phyloP scores from a whole-genome alignment of 2,113 vertebrate genomes.

The Ramphastos sulfuratus region DNA sequence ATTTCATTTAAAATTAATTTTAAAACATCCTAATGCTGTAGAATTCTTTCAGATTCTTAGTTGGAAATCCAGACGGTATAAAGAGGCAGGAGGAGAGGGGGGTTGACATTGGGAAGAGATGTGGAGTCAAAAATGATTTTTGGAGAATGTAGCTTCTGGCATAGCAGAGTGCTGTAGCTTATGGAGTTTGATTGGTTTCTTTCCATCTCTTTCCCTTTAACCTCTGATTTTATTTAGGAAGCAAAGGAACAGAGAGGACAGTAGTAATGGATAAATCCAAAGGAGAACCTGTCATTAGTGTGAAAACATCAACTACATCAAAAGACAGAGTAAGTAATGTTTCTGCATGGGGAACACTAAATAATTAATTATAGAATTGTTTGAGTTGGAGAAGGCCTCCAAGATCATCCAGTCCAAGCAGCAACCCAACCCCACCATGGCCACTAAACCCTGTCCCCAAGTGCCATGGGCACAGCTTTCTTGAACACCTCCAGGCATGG shows the following conservation, averaged over 20 bases:
- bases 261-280: constrained; percentile 99
- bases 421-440: too few species aligned
- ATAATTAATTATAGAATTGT: too few species aligned
- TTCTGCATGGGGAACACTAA: background rate
- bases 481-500: too few species aligned
- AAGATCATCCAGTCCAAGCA: too few species aligned
- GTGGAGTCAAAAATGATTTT: background rate
- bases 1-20: background rate
- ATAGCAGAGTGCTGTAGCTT: background rate
- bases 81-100: background rate
- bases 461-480: too few species aligned
- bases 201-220: background rate
- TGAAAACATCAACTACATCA: constrained; percentile 85
- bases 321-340: constrained; percentile 79
- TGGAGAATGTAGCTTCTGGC: background rate
- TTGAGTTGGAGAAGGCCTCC: too few species aligned
- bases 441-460: too few species aligned
- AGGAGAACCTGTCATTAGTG: constrained; percentile 96
- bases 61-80: background rate
- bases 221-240: constrained; percentile 63
- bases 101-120: background rate
- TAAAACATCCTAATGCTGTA: background rate
- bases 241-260: constrained; percentile 87
- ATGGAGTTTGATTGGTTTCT: background rate
- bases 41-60: background rate